Evolutionary conservation across 2,888 invertebrate genomes (phyloP), one percentile per base, ranked within the genome.

Genomic region (Pilophorus perplexus): DNA sequence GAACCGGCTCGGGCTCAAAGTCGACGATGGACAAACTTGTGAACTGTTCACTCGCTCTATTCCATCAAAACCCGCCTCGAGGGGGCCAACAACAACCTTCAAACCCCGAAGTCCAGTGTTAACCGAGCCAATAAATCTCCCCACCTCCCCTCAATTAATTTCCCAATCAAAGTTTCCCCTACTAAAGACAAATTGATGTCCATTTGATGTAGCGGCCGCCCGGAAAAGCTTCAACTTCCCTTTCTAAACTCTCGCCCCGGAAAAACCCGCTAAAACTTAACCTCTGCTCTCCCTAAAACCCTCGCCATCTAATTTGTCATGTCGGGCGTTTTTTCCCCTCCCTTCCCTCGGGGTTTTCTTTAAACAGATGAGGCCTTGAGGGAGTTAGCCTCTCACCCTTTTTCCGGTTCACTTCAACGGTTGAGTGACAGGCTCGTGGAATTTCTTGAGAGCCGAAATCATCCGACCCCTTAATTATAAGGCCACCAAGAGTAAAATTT

Each of bases 151-250:
- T 52, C 28, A 25, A 52, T 28, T 52, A 28, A 52, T 28, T 52
- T 28, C 52, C 52, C 28, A 6, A 52, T 28, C 28, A 25, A 52
- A 52, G 28, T 25, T 52, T 52, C 28, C 28, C 52, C 28, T 28
- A 52, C 52, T 28, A 28, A 52, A 52, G 52, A 52, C 52, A 52
- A 52, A 52, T 52, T 52, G 52, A 52, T 52, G 52, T 28, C 52
- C 52, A 28, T 52, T 52, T 52, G 28, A 52, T 52, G 52, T 52
- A 52, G 52, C 3, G 52, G 28, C 28, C 52, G 52, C 33, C 33
- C 33, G 33, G n/a, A n/a, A n/a, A n/a, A 3, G 16, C 16, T 16
- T n/a, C 40, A 40, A n/a, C 40, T 40, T 40, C 4, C 40, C 4
- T 40, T 3, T 40, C 14, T n/a, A 40, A 12, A n/a, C 3, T 40